Conservation (phyloP, 2,797 vertebrate species). For the Chloroceryle inda region DNA sequence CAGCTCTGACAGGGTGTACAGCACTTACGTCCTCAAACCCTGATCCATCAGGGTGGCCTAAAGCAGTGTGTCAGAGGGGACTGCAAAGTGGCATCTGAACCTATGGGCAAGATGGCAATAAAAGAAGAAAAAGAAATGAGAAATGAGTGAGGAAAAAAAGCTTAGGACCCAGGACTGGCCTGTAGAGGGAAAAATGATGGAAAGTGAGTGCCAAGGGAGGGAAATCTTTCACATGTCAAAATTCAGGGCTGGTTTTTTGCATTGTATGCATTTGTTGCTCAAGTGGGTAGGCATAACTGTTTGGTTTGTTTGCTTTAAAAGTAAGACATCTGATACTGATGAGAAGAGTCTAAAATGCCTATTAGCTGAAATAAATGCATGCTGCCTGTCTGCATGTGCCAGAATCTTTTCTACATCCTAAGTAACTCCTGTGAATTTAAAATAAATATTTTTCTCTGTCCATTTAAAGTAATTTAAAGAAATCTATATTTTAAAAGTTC, state of each 20-base stretch:
- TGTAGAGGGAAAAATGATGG: not conserved
- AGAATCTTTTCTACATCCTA: not conserved
- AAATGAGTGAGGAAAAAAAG: not conserved
- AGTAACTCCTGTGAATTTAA: not conserved
- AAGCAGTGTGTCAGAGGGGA: not conserved
- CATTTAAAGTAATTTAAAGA: not conserved
- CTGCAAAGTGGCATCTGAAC: not conserved
- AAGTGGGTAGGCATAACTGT: not conserved
- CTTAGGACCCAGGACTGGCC: not conserved
- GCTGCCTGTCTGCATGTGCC: not conserved
- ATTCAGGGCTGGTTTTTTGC: not conserved
- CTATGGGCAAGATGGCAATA: not conserved
- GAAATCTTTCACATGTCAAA: not conserved
- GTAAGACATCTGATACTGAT: not conserved
- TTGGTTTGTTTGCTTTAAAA: not conserved
- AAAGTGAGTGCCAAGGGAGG: not conserved
- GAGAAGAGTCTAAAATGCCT: not conserved
- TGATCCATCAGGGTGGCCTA: not conserved
- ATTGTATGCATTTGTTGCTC: not conserved
- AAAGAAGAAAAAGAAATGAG: not conserved
- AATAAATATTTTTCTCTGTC: not conserved
- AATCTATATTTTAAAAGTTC: not conserved
- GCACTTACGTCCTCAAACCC: rapidly evolving
- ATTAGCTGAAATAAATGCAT: not conserved
- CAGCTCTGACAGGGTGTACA: not conserved